Conservation (phyloP, 1,140 invertebrate species). For the Zaprionus africanus region DNA sequence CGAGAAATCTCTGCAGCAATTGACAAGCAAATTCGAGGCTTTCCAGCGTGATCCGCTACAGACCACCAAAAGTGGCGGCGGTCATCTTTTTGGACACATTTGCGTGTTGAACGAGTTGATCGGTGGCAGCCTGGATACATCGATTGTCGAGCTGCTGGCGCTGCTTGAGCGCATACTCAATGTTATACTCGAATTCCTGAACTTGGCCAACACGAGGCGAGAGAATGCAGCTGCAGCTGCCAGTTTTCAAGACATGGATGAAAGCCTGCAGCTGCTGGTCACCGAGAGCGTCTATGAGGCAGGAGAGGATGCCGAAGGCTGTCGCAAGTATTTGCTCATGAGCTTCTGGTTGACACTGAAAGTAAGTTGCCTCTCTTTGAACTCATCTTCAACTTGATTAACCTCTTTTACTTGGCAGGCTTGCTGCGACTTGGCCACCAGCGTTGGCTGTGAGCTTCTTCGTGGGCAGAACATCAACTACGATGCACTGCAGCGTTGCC, state of each 20-base stretch:
- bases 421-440: conserved; percentile 74
- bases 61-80: conserved; percentile 36
- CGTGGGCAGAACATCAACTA: conserved; percentile 6
- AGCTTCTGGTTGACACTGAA: conserved; percentile 93
- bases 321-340: conserved; percentile 88
- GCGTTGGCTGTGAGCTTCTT: conserved; percentile 58
- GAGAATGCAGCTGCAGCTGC: conserved; percentile 70
- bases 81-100: conserved; percentile 72
- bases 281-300: conserved; percentile 72
- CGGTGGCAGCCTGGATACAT: background rate
- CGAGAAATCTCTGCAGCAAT: conserved; percentile 21
- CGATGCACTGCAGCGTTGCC: conserved; percentile 84
- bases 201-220: conserved; percentile 51
- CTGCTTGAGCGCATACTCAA: conserved; percentile 54
- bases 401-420: conserved; percentile 34
- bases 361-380: conserved; percentile 84
- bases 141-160: conserved; percentile 36
- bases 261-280: conserved; percentile 85
- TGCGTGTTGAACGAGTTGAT: conserved; percentile 58
- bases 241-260: conserved; percentile 86
- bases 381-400: background rate
- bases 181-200: conserved; percentile 63
- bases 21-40: conserved; percentile 16
- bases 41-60: conserved; percentile 56
- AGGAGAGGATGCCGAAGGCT: conserved; percentile 82